Evolutionary conservation across 2,888 invertebrate genomes (phyloP), one percentile per base, ranked within the genome.

Genomic region (Apocheima hispidaria): DNA sequence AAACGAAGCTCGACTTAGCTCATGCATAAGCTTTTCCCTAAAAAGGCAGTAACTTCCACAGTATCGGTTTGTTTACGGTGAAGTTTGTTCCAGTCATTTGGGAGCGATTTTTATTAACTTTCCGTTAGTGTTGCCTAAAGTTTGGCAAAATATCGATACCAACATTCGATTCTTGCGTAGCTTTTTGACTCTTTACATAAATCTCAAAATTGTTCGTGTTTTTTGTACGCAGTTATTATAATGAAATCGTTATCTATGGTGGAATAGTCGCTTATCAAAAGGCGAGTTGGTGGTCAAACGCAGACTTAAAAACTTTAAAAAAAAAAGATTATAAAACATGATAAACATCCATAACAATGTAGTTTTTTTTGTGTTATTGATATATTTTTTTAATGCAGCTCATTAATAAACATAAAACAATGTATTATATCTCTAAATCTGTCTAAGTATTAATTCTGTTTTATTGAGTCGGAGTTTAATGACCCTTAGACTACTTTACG

Each of bases 61-160:
- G 82, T 79, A 83, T 84, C 81, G 83, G 83, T 83, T 79, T 87
- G 88, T 87, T 87, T 85, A 86, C 83, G 77, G 75, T 71, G 73
- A 87, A 87, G 81, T 88, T 88, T 79, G 75, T 77, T 73, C 70
- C 77, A 87, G 86, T 88, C 83, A 86, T 88, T 88, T 83, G 87
- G 86, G 83, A 86, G 73, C 88, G 79, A 88, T 90, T 90, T 90
- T 91, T 90, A 90, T 89, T 87, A 90, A 90, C 88, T 88, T 86
- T 82, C 51, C 6, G 76, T 72, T 79, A 57, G 61, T 52, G 61
- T 0, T 56, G 56, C 35, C 74, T 76, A 77, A 83, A 83, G 79
- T 80, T 86, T 43, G 43, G 30, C n/a, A 28, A 6, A 44, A 38
- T 38, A 21, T 55, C 55, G 46, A 48, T 48, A 44, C 10, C 12